Evolutionary conservation across 2,113 vertebrate genomes (phyloP), one percentile per base, ranked within the genome.

Genomic region (Entelurus aequoreus): DNA sequence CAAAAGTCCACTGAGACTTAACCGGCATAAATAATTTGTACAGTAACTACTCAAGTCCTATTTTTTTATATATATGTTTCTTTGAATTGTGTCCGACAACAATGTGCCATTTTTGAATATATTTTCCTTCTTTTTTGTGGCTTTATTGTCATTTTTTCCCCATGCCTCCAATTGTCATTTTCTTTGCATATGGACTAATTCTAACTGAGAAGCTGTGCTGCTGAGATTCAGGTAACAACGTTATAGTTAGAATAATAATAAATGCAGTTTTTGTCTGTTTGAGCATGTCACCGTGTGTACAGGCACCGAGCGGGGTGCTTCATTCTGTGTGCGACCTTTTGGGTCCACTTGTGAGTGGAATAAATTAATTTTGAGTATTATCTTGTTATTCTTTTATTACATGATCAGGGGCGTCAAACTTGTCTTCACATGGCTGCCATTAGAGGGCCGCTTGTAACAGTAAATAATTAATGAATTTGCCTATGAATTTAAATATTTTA

Each of bases 231-330:
- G 69, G 63, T 73, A 58, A 66, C 48, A 55, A 62, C 60, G 59
- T 49, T 52, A 58, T 66, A 54, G 15, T 59, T 48, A 56, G 56
- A 75, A 77, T 55, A 40, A 14, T 62, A 69, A 64, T 72, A 69
- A 64, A 76, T 62, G 63, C 61, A 47, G 52, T 68, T 64, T 58
- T 60, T 65, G 21, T 77, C 70, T 75, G 48, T 65, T 71, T 80
- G 37, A 63, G 89, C 87, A 89, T 89, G 87, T 84, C 71, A 72
- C 73, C 76, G 61, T 83, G 83, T 85, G 83, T 84, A 77, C 74
- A 77, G 77, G 72, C 81, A 77, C 77, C 69, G 53, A 66, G 7
- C 53, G 71, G 71, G 72, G 79, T 85, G 84, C 74, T 81, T 82
- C 53, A 70, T 80, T 79, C 64, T 83, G 35, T 73, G 72, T 84